Evolutionary conservation across 2,888 invertebrate genomes (phyloP).

Genomic region (Drosophila eohydei): DNA sequence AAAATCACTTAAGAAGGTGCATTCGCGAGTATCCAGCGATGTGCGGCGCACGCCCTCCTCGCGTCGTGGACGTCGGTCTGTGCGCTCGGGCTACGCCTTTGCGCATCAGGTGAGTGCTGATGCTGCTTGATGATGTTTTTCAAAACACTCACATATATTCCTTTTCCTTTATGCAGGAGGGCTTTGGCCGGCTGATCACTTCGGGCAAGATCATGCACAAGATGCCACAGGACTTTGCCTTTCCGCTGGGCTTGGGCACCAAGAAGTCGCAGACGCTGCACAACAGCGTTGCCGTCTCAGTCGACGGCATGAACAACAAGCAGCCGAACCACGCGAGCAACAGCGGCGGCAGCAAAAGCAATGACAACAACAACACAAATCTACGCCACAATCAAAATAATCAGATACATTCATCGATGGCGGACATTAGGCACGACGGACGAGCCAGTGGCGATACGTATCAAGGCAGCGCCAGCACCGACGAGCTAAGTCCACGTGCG

Average conservation of each 20-base stretch:
- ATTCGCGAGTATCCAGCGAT: slow-evolving; percentile 90
- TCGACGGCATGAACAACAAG: slow-evolving; percentile 44
- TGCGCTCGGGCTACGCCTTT: slow-evolving; percentile 99
- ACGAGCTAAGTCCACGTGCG: slow-evolving; percentile 86
- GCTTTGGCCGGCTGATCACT: slow-evolving; percentile 98
- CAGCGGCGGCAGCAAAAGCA: slow-evolving; percentile 14
- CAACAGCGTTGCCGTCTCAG: slow-evolving; percentile 39
- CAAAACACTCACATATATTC: neutral
- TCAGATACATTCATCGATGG: slow-evolving; percentile 77
- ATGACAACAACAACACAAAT: slow-evolving; percentile 73
- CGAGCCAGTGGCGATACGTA: slow-evolving; percentile 35
- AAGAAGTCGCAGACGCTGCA: slow-evolving; percentile 82
- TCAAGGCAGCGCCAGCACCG: slow-evolving; percentile 53
- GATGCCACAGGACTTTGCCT: slow-evolving; percentile 92
- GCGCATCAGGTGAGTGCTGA: slow-evolving; percentile 91
- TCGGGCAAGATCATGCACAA: slow-evolving; percentile 98
- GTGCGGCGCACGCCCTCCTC: slow-evolving; percentile 94
- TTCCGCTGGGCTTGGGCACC: slow-evolving; percentile 87
- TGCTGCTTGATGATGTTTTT: neutral
- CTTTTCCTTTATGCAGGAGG: slow-evolving; percentile 87
- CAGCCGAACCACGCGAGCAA: slow-evolving; percentile 25
- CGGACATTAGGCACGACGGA: slow-evolving; percentile 67
- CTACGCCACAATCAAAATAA: slow-evolving; percentile 66
- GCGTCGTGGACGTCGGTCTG: slow-evolving; percentile 94
- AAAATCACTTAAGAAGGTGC: slow-evolving; percentile 90